Percentiles rank a stretch among this genome's conserved stretches.
Evolutionary conservation across 2,888 invertebrate genomes (phyloP).

Genomic region (Quadroppia sp.): DNA sequence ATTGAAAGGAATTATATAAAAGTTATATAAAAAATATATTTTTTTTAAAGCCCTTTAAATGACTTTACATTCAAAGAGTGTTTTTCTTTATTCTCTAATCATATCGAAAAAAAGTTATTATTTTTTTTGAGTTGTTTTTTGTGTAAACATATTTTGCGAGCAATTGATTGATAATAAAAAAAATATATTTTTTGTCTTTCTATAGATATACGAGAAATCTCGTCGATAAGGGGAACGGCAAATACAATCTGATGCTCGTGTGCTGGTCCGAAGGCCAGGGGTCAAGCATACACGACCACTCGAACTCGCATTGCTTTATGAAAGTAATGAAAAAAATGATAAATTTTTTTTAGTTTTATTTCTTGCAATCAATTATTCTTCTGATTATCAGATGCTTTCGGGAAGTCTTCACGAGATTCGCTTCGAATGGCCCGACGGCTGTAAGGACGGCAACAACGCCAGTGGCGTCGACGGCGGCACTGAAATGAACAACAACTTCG

Average conservation of each 20-base stretch:
- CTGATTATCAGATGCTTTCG: slow-evolving; percentile 61
- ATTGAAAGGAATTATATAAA: no score
- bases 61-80: no score
- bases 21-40: no score
- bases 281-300: slow-evolving; percentile 93
- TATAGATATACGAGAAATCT: slow-evolving; percentile 88
- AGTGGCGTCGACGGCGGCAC: no score
- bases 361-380: neutral
- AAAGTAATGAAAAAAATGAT: slow-evolving; percentile 58
- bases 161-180: neutral
- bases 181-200: neutral
- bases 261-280: slow-evolving; percentile 97
- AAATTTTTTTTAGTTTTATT: neutral
- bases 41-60: no score
- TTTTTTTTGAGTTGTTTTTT: no score
- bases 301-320: slow-evolving; percentile 96
- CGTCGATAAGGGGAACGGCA: slow-evolving; percentile 92
- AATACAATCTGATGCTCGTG: slow-evolving; percentile 93
- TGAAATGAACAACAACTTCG: slow-evolving; percentile 60
- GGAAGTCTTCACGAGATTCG: slow-evolving; percentile 77
- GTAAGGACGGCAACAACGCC: slow-evolving; percentile 41
- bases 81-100: no score
- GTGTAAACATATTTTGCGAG: no score
- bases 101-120: no score
- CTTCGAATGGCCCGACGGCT: slow-evolving; percentile 73